A percentile compares a stretch with the other conserved stretches of the same genome.
Evolutionary conservation across 2,797 vertebrate species (phyloP).

Genomic region (Chaetophractus vellerosus): DNA sequence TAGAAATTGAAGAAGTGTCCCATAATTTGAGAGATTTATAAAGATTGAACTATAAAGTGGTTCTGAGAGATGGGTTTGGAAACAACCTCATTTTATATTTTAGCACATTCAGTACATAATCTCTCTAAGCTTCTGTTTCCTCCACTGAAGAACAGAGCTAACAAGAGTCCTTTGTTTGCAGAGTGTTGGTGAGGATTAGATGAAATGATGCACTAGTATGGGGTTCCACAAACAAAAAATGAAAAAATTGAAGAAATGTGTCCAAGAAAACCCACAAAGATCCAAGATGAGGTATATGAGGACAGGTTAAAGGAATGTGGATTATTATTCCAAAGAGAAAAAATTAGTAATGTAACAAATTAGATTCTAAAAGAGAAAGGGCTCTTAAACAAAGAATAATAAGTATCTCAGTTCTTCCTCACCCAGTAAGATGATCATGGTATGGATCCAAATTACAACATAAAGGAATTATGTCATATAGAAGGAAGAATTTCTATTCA

Average conservation of each 20-base stretch:
- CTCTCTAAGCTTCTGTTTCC: slow-evolving; percentile 27
- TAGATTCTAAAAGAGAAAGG: slow-evolving; percentile 1
- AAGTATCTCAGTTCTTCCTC: slow-evolving; percentile 36
- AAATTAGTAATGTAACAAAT: not conserved
- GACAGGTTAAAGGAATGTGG: not conserved
- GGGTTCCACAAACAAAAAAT: not conserved
- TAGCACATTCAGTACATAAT: not conserved
- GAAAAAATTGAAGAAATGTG: not conserved
- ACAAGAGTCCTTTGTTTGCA: not conserved
- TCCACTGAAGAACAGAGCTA: slow-evolving; percentile 11
- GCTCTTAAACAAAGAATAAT: slow-evolving; percentile 15
- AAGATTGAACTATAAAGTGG: slow-evolving; percentile 11
- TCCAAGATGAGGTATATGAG: not conserved
- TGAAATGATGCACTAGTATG: not conserved
- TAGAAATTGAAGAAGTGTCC: not conserved
- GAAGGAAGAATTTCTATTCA: slow-evolving; percentile 25
- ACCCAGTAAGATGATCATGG: not conserved
- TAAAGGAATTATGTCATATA: not conserved
- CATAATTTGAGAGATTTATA: not conserved
- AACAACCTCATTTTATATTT: slow-evolving; percentile 23
- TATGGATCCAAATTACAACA: not conserved
- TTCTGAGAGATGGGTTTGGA: not conserved
- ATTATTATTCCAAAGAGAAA: not conserved
- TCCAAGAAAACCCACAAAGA: not conserved
- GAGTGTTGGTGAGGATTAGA: not conserved